Evolutionary conservation across 2,888 invertebrate species (phyloP).

Genomic region (Aleiodes testaceus): DNA sequence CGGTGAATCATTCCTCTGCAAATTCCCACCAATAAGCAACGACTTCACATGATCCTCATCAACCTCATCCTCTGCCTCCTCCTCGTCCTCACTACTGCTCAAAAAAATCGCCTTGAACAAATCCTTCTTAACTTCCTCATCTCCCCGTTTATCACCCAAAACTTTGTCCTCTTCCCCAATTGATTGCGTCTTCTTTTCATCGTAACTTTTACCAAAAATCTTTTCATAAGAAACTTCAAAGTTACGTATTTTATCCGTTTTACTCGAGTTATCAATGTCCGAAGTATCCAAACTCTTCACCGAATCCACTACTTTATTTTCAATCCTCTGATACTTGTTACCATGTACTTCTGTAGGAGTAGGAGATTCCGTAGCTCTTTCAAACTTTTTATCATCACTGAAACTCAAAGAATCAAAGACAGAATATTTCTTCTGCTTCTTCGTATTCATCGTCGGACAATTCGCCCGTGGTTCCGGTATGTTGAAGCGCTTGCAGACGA

Average conservation of each 20-base stretch:
- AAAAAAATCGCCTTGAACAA: conserved; percentile 93
- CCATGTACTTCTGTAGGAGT: conserved; percentile 32
- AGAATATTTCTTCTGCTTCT: conserved; percentile 81
- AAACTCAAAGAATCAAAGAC: conserved; percentile 85
- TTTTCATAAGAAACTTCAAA: conserved; percentile 65
- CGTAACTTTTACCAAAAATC: conserved; percentile 55
- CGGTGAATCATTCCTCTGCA: conserved; percentile 80
- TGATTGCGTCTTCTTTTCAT: conserved; percentile 19
- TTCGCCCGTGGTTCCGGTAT: conserved; percentile 88
- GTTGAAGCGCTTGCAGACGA: conserved; percentile 94
- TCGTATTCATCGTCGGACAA: conserved; percentile 70
- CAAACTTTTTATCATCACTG: conserved; percentile 56
- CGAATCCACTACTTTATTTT: background rate
- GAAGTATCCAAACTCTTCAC: conserved; percentile 38
- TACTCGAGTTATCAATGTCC: conserved; percentile 39
- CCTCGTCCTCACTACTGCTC: conserved; percentile 82
- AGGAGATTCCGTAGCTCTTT: conserved; percentile 55
- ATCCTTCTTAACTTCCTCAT: conserved; percentile 79
- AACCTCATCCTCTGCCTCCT: conserved; percentile 60
- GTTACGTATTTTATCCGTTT: conserved; percentile 56
- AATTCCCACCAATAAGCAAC: conserved; percentile 72
- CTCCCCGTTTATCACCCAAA: conserved; percentile 44
- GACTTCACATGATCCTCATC: conserved; percentile 61
- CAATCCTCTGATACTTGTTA: no score
- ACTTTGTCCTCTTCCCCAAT: conserved; percentile 10